These are phyloP conservation scores for Sarotherodon lohbergeri DNA, from an alignment of 2,113 vertebrate species.

Conservation along the genomic window DNA sequence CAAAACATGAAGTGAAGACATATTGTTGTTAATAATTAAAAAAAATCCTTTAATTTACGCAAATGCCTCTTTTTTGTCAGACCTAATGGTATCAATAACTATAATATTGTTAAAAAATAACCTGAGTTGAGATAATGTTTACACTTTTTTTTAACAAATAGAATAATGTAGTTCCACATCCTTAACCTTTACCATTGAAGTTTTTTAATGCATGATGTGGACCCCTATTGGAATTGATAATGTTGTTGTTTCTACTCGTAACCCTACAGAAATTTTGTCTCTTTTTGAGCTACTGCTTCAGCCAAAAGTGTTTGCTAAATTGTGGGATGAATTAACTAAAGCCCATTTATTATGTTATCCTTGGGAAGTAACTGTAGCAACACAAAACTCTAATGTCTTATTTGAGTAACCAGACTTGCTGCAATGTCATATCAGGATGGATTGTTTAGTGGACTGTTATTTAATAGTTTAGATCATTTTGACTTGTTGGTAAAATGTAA, in stretches of 20 bases:
- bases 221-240: not conserved
- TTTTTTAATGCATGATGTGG: not conserved
- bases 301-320: not conserved
- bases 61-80: not conserved
- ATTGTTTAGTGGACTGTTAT: not conserved
- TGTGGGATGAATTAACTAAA: not conserved
- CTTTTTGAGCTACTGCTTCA: not conserved
- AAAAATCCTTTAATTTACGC: not conserved
- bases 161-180: not conserved
- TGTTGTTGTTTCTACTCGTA: not conserved
- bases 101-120: not conserved
- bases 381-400: not conserved
- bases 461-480: not conserved
- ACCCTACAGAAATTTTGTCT: not conserved
- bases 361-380: not conserved
- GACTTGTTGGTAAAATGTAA: not conserved
- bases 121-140: not conserved
- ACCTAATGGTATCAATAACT: not conserved
- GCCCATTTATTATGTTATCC: not conserved
- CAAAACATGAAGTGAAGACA: rapidly evolving
- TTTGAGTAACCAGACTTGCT: not conserved
- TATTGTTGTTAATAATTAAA: not conserved
- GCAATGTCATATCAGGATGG: rapidly evolving
- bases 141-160: not conserved
- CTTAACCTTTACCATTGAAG: not conserved